Evolutionary conservation across 2,113 vertebrate species (phyloP), one percentile per base, ranked within the genome.

Genomic region (Anguilla rostrata): DNA sequence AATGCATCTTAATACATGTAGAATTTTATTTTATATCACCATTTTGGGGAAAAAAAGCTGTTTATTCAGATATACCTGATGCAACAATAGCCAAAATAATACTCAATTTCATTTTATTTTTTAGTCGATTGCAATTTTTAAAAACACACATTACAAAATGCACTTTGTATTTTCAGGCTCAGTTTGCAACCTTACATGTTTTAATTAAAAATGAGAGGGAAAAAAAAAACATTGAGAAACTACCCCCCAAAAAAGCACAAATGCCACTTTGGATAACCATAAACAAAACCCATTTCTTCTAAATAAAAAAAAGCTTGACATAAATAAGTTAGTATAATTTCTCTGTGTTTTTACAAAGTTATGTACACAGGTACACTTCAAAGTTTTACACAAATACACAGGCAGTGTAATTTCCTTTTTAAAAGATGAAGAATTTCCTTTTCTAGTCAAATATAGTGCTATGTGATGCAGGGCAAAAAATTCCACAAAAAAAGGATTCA

Each of bases 311-410:
- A 96, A 96, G 95, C 90, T 95, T 91, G 95, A 98, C 97, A 98
- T 98, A 99, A 99, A 99, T 99, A 99, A 99, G 96, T 99, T 98
- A 99, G 97, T 99, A 97, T 96, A 97, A 96, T 97, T 97, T 97
- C 96, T 99, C 97, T 98, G 97, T 99, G 97, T 98, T 96, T 98
- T 97, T 97, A 96, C 96, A 97, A 96, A 96, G 94, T 96, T 95
- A 96, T 97, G 94, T 96, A 96, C 97, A 98, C 97, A 98, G 95
- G 96, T 96, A 97, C 95, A 97, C 94, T 97, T 97, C 93, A 96
- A 96, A 92, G 94, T 96, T 94, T 96, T 95, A 96, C 94, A 96
- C 94, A 93, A 85, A 92, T 94, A 95, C 93, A 95, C 91, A 96
- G 94, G 95, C 92, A 96, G 96, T 96, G 92, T 93, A 93, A 93